Evolutionary conservation across 92 coral and sea anemone species (phyloP), one percentile per base, ranked within the genome.

Genomic region (Phenganax stokvisi): DNA sequence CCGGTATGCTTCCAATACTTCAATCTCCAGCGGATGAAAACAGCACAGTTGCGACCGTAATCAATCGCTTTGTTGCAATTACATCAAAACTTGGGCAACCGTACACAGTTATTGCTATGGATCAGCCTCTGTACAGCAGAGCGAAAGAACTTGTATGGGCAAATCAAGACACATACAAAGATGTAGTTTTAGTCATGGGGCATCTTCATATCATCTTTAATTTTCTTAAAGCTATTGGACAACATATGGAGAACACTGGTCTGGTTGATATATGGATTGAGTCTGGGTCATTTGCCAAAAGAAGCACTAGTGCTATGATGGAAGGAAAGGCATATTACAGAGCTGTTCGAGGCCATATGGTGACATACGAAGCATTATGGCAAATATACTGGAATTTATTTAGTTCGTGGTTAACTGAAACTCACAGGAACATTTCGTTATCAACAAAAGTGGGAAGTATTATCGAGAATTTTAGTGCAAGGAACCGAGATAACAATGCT

Each of bases 141-240:
- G 77, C 31, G 16, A 73, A 73, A 52, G 58, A 73, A 73, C 60
- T 73, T 10, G 28, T 73, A 20, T 73, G 61, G 77, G 77, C 77
- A 73, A 73, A 73, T 16, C 60, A 73, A 52, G 77, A 54, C 11
- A 73, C 7, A 73, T 73, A 51, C 44, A 7, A 52, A 56, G 8
- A 73, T 13, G 77, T 73, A 6, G 61, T 73, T 73, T 52, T 73
- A 10, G 29, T 52, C 61, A 73, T 73, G 77, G 77, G 61, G 7
- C 77, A 52, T 25, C 44, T 73, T 16, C 77, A 73, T 25, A 73
- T 73, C 29, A 51, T 73, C 8, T 54, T 73, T 51, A 73, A 73
- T 51, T 73, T 73, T 47, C 58, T 73, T 11, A 73, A 73, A 25
- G 77, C 77, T 51, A 73, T 73, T 53, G 77, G 77, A 51, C 77